Percentiles rank a stretch among this genome's conserved stretches.
These are phyloP conservation scores for Sus cebifrons DNA, from an alignment of 2,797 vertebrate genomes.

Conservation along the genomic window DNA sequence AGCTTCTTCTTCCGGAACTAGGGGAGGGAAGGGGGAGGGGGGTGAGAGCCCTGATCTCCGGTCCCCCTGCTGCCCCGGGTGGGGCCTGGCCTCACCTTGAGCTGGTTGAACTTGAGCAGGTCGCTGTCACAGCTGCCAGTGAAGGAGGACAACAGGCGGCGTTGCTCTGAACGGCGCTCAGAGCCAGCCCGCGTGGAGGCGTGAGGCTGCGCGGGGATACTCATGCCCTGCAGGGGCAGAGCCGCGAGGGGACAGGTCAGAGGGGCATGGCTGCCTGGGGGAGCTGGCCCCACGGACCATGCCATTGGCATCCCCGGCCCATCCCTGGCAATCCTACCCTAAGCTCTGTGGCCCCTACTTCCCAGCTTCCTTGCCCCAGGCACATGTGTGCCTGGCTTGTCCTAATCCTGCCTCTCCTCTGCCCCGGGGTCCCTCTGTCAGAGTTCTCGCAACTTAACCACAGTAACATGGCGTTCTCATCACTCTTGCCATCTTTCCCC, in stretches of 20 bases:
- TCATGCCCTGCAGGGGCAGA: constrained; percentile 94
- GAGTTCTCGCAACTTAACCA: background rate
- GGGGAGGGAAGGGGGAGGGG: too few relatives aligned
- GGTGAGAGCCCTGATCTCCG: fast-evolving
- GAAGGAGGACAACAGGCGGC: constrained; percentile 97
- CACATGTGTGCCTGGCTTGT: too few relatives aligned
- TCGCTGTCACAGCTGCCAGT: constrained; percentile 97
- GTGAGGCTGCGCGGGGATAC: constrained; percentile 98
- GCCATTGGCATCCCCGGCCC: fast-evolving
- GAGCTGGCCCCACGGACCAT: background rate
- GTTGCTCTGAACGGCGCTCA: constrained; percentile 97
- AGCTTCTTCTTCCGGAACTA: constrained; percentile 99
- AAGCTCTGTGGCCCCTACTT: background rate
- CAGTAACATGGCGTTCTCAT: fast-evolving
- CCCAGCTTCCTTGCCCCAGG: background rate
- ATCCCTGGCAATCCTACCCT: fast-evolving
- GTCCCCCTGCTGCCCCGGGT: fast-evolving
- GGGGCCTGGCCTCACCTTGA: constrained; percentile 92
- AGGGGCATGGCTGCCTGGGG: fast-evolving
- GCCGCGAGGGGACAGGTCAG: background rate
- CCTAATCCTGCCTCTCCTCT: background rate
- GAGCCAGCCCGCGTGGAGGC: constrained; percentile 97
- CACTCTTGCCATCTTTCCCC: background rate
- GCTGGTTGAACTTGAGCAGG: constrained; percentile 99
- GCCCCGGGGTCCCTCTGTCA: background rate